Conservation (phyloP, 2,797 vertebrate species). For the Hybognathus amarus region DNA sequence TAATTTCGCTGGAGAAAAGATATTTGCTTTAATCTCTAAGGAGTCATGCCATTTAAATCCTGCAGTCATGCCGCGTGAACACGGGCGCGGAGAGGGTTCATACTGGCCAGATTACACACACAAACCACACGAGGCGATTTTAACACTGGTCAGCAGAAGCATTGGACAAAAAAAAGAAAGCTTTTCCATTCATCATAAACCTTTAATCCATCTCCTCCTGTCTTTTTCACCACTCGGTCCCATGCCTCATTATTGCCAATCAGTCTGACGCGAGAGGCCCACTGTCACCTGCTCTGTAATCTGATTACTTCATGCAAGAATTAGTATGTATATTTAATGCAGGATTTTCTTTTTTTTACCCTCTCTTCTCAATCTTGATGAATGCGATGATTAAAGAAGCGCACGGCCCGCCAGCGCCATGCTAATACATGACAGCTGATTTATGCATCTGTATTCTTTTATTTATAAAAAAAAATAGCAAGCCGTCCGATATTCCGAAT, state of each 20-base stretch:
- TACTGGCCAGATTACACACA: constrained; percentile 29
- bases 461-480: constrained; percentile 99
- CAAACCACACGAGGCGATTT: constrained; percentile 44
- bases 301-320: constrained; percentile 96
- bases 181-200: constrained; percentile 78
- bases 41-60: constrained; percentile 52
- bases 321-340: constrained; percentile 99
- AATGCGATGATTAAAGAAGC: constrained; percentile 77
- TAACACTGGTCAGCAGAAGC: constrained; percentile 70
- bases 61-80: constrained; percentile 32
- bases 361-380: constrained; percentile 93
- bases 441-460: constrained; percentile 99
- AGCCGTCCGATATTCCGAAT: constrained; percentile 99
- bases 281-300: constrained; percentile 98
- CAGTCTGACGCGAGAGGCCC: constrained; percentile 86
- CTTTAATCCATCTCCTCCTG: constrained; percentile 70
- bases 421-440: constrained; percentile 99
- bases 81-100: constrained; percentile 52
- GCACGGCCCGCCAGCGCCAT: constrained; percentile 92
- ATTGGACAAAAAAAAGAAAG: constrained; percentile 48
- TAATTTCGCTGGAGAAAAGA: constrained; percentile 54
- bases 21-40: constrained; percentile 60
- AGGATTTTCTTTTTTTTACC: constrained; percentile 76
- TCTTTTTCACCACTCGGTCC: constrained; percentile 53
- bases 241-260: constrained; percentile 89